Percentiles rank a stretch among this genome's conserved stretches.
Conservation (phyloP, 1,140 invertebrate species). For the Meloidogyne floridensis region DNA sequence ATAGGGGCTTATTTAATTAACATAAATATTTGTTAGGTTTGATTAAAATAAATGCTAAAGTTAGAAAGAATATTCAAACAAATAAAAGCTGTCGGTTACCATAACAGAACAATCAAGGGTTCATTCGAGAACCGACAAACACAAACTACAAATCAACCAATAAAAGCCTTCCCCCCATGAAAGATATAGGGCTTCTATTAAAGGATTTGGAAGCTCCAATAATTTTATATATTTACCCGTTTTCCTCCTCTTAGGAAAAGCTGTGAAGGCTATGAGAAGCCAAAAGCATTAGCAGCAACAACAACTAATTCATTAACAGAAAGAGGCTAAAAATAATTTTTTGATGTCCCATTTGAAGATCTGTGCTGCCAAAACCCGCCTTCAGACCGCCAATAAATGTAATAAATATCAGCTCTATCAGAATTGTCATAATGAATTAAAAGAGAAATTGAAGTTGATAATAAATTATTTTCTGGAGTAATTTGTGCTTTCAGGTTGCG, state of each 20-base stretch:
- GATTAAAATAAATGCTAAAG: no score
- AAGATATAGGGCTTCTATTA: no score
- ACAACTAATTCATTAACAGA: conserved; percentile 11
- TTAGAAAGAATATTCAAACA: no score
- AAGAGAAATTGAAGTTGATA: not conserved
- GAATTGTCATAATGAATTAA: not conserved
- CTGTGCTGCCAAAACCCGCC: conserved; percentile 3
- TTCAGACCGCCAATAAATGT: conserved; percentile 26
- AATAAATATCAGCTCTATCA: conserved; percentile 26
- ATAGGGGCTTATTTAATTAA: no score
- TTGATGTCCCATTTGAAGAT: not conserved
- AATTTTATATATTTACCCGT: conserved; percentile 6
- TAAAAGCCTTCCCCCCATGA: no score
- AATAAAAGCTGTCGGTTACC: no score
- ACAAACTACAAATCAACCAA: no score
- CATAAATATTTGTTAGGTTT: no score
- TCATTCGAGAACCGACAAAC: no score
- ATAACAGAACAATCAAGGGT: no score
- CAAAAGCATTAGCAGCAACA: conserved; percentile 4
- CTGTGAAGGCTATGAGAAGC: not conserved
- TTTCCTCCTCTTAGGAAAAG: conserved; percentile 1
- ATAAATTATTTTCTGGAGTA: not conserved
- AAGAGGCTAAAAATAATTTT: not conserved
- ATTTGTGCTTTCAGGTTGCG: conserved; percentile 11
- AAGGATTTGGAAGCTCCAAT: not conserved